These are phyloP conservation scores for Matsumurasca onukii DNA, from an alignment of 1,140 invertebrate species.

Conservation along the genomic window DNA sequence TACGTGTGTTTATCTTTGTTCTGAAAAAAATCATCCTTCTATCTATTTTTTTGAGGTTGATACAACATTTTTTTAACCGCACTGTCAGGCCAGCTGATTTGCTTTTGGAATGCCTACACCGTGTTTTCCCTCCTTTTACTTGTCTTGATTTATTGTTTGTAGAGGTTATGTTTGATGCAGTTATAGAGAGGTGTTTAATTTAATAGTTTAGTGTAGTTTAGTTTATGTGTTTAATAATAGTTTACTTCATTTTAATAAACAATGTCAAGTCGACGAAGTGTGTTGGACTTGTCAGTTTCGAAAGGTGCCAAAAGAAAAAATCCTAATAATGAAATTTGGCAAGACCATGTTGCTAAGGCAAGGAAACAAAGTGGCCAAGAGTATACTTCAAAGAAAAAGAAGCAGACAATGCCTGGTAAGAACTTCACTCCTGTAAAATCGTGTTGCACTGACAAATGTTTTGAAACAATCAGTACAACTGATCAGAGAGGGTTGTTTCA, in stretches of 20 bases:
- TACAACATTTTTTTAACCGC: background rate
- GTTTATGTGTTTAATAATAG: background rate
- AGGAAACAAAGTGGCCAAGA: constrained; percentile 17
- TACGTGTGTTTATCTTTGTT: too few species aligned
- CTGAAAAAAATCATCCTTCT: background rate
- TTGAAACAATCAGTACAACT: background rate
- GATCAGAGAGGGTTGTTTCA: constrained; percentile 1
- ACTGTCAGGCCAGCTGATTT: constrained; percentile 1
- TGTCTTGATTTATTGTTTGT: background rate
- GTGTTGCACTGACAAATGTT: constrained; percentile 18
- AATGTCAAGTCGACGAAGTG: constrained; percentile 1
- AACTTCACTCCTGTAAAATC: background rate
- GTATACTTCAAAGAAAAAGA: constrained; percentile 16
- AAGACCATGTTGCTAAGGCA: constrained; percentile 13
- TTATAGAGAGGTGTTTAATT: background rate
- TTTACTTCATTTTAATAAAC: background rate
- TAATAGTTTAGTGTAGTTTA: background rate
- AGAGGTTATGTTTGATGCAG: constrained; percentile 1
- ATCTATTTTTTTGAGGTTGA: background rate
- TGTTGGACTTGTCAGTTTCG: constrained; percentile 2
- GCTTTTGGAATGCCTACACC: too few species aligned
- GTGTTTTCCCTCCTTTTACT: constrained; percentile 5
- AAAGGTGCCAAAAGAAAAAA: constrained; percentile 13
- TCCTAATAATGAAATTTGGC: background rate
- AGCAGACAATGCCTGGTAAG: constrained; percentile 13